Base-by-base conservation (phyloP, 2,888 invertebrate genomes). In the Lymantria monacha region DNA sequence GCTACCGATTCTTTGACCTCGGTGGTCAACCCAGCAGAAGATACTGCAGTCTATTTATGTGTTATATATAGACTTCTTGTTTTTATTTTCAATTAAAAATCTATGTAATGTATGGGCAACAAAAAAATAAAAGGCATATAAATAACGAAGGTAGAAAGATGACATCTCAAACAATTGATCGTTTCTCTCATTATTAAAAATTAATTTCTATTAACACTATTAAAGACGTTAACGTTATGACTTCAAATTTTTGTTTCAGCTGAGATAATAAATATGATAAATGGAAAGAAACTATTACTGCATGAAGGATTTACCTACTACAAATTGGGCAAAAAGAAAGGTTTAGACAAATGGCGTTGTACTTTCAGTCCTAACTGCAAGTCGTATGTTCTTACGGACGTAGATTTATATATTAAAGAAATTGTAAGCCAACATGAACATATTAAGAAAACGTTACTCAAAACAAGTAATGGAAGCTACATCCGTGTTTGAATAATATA, bases 231-330 rank as follows among this genome's bases (percentile, higher is more conserved):
- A 22, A 22, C 22, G 5, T 3, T 22, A 22, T 22, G 5, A 5
- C 22, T 22, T 5, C 14, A 5, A 13, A 33, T 44, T 12, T 12
- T 38, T 38, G n/a, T 54, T 59, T 31, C 49, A 61, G 53, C 46
- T 9, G 13, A 52, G 13, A 61, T 76, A 42, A 69, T 62, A 7
- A 49, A 45, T 0, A 70, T 75, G 65, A 7, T 48, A 7, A 66
- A 68, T 5, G 70, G 68, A 0, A 72, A 69, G 12, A 57, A 48
- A 1, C 46, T 43, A 3, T 7, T 50, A 9, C 10, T 49, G 9
- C 47, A 51, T n/a, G 12, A 52, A 1, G 57, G 57, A 0, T 52
- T 42, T 3, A 48, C 45, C 5, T 54, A 49, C 44, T 48, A 57
- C 12, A 53, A 48, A 14, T 11, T 14, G 0, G 44, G 45, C 1